A percentile compares a stretch with the other conserved stretches of the same genome.
Evolutionary conservation across 2,797 vertebrate genomes (phyloP).

Genomic region (Typhlichthys eigenmanni): DNA sequence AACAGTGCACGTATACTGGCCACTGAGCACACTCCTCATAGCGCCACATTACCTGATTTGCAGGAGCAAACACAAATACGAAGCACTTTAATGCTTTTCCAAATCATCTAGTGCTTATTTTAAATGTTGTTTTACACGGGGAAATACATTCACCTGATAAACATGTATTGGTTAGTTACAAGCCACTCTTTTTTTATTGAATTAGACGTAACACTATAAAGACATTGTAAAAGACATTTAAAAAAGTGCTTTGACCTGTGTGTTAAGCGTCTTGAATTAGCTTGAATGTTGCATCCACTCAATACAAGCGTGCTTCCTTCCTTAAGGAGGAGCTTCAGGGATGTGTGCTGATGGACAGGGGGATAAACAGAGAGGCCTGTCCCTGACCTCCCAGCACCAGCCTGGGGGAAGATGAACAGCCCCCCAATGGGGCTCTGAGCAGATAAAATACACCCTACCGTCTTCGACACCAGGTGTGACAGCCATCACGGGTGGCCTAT

Average conservation of each 20-base stretch:
- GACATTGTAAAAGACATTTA: too few relatives aligned
- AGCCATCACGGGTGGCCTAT: slow-evolving; percentile 81
- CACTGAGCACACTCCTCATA: slow-evolving; percentile 68
- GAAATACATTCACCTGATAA: too few relatives aligned
- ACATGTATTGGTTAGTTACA: too few relatives aligned
- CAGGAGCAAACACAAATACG: slow-evolving; percentile 27
- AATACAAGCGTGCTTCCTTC: slow-evolving; percentile 48
- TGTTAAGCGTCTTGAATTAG: slow-evolving; percentile 36
- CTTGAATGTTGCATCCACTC: slow-evolving; percentile 39
- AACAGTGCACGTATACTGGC: slow-evolving; percentile 70
- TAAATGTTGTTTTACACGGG: background rate
- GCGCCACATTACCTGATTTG: slow-evolving; percentile 48
- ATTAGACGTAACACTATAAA: too few relatives aligned
- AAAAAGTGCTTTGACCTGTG: background rate
- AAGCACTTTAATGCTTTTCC: slow-evolving; percentile 1
- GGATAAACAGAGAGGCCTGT: slow-evolving; percentile 74
- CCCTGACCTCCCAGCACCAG: slow-evolving; percentile 76
- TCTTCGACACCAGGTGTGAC: slow-evolving; percentile 81
- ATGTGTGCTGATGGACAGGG: slow-evolving; percentile 75
- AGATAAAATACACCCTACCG: slow-evolving; percentile 80
- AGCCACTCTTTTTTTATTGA: too few relatives aligned
- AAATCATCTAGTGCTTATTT: background rate
- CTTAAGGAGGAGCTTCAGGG: slow-evolving; percentile 58
- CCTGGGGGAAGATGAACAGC: slow-evolving; percentile 74
- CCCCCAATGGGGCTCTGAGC: slow-evolving; percentile 73